Evolutionary conservation across 2,113 vertebrate species (phyloP), one percentile per base, ranked within the genome.

Genomic region (Malurus melanocephalus): DNA sequence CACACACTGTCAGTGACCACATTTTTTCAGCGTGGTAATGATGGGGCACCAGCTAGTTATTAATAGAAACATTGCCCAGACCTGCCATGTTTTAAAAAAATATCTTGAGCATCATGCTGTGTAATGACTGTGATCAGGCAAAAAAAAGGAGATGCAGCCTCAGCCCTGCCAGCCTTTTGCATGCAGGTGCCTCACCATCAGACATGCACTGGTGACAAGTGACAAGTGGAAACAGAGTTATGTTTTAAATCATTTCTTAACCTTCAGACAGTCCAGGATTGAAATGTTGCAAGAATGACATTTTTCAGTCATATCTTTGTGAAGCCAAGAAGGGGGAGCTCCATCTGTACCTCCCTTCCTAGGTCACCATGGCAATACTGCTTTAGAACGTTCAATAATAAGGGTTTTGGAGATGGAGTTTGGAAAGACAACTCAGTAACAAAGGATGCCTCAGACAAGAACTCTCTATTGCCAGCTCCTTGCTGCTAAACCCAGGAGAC

Each of bases 321-420:
- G 32, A 64, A 62, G 28, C 7, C 35, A 38, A 53, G 49, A 40
- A 24, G 3, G 6, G 5, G 4, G 11, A 78, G 8, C 13, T 79
- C 40, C 0, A 0, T 35, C 30, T 85, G 17, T 28, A 21, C 8
- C 17, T 67, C 16, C 27, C 19, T 57, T 19, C 26, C 20, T 40
- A 0, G 1, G 24, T 53, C 33, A 56, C 60, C 4, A 2, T 13
- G 18, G 35, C 24, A 80, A 18, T n/a, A 33, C 35, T 76, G 17
- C 19, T 82, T 32, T 19, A 80, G 40, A 15, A 35, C 0, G 2
- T 60, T 7, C 45, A 11, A 20, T 30, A 74, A 49, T 43, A 24
- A 7, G 52, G 28, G 66, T 24, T 91, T 76, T 72, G 46, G 32
- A 90, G 28, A 72, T 1, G 2, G 22, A 52, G 5, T 24, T 46